These are phyloP conservation scores for Orycteropus afer DNA, from an alignment of 2,113 vertebrate species.

Conservation along the genomic window DNA sequence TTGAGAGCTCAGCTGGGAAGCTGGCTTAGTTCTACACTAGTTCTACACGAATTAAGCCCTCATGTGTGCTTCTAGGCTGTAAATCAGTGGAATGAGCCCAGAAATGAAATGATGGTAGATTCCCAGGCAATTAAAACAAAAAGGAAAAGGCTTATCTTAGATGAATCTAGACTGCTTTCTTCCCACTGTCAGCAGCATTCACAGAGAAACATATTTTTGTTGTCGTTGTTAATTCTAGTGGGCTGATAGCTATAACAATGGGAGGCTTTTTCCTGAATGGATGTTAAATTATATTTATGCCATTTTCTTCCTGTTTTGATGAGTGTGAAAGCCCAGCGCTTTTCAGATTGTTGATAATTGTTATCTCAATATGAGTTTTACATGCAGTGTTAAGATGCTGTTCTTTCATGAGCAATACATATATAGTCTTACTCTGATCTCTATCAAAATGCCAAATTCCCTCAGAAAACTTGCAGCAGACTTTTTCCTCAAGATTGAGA, in stretches of 20 bases:
- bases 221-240: slow-evolving; percentile 9
- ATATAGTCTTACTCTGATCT: slow-evolving; percentile 27
- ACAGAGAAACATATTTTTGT: neutral
- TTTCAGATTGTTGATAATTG: slow-evolving; percentile 43
- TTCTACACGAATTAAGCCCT: neutral
- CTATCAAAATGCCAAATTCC: slow-evolving; percentile 41
- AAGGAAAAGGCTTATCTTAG: slow-evolving; percentile 29
- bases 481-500: slow-evolving; percentile 37
- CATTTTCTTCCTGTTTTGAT: slow-evolving; percentile 51
- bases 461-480: neutral
- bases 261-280: slow-evolving; percentile 48
- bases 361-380: slow-evolving; percentile 38
- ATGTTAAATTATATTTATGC: slow-evolving; percentile 49
- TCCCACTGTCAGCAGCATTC: neutral
- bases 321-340: neutral
- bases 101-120: slow-evolving; percentile 14
- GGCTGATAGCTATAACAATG: neutral
- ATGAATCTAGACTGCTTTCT: neutral
- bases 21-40: too few species aligned
- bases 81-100: neutral
- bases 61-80: neutral
- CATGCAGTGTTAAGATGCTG: neutral
- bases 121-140: slow-evolving; percentile 39
- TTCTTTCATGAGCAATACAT: neutral
- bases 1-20: neutral